Conservation (phyloP, 2,888 invertebrate genomes). For the Cotesia congregata region DNA sequence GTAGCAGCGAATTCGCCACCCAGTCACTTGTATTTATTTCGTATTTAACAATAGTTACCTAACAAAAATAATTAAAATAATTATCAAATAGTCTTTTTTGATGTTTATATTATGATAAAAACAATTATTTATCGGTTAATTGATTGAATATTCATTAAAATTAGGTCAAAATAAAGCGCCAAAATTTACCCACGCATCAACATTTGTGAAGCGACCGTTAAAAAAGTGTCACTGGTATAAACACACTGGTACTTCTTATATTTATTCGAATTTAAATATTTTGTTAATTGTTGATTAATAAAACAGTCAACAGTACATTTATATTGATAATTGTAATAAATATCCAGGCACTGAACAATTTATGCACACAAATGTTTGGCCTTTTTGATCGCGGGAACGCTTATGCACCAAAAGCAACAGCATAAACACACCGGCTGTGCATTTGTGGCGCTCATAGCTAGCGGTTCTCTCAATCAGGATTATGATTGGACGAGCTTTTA, state of each 20-base stretch:
- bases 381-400: conserved; percentile 59
- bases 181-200: not conserved
- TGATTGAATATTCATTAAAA: conserved; percentile 14
- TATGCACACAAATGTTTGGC: conserved; percentile 31
- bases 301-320: not conserved
- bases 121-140: conserved; percentile 12
- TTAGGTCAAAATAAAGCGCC: conserved; percentile 9
- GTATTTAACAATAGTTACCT: conserved; percentile 21
- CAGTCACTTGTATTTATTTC: not conserved
- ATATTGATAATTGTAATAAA: not conserved
- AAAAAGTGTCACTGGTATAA: not conserved
- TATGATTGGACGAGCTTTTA: conserved; percentile 56
- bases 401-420: conserved; percentile 47
- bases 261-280: not conserved
- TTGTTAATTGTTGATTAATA: not conserved
- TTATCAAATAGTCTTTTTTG: not conserved
- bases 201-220: not conserved
- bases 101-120: not conserved
- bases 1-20: not conserved
- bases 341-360: not conserved
- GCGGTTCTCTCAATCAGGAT: conserved; percentile 34
- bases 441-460: conserved; percentile 45
- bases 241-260: not conserved
- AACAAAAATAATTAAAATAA: not conserved
- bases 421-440: conserved; percentile 51